Evolutionary conservation across 53 echinoderm and acorn worm genomes (phyloP).

Genomic region (Temnopleurus reevesii): DNA sequence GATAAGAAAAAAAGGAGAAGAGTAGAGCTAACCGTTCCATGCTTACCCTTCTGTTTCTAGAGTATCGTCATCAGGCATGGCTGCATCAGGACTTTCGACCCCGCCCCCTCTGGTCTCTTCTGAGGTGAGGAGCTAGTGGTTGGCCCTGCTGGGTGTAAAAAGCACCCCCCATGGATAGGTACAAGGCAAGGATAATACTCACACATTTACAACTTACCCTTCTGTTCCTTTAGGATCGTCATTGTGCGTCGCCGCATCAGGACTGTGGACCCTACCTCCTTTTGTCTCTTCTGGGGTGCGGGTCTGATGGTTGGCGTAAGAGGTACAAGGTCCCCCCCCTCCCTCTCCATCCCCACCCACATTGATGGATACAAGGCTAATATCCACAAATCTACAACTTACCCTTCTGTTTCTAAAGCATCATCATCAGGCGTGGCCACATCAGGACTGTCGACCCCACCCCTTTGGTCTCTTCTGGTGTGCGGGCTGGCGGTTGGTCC

Average conservation of each 20-base stretch:
- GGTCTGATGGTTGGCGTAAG: constrained; percentile 18
- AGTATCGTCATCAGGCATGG: constrained; percentile 11
- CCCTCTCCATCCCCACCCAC: too few species aligned
- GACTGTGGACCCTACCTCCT: too few species aligned
- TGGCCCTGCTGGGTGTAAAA: constrained; percentile 44
- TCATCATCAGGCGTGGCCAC: too few species aligned
- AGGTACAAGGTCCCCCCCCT: constrained; percentile 40
- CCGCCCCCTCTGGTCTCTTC: constrained; percentile 7
- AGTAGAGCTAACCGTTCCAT: not conserved
- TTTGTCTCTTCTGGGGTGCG: not conserved
- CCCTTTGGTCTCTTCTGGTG: not conserved
- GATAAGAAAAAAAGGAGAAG: constrained; percentile 8
- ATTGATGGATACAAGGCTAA: constrained; percentile 52
- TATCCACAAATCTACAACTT: constrained; percentile 13
- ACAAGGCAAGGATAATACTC: constrained; percentile 48
- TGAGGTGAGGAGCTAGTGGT: not conserved
- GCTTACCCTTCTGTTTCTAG: too few species aligned
- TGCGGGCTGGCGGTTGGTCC: too few species aligned
- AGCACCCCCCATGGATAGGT: constrained; percentile 51
- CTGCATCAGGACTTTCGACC: not conserved
- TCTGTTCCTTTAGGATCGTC: too few species aligned
- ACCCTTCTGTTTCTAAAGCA: too few species aligned
- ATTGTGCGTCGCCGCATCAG: too few species aligned
- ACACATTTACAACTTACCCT: too few species aligned
- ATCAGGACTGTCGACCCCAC: not conserved